Conservation (phyloP, 2,113 vertebrate genomes). For the Elaphurus davidianus region DNA sequence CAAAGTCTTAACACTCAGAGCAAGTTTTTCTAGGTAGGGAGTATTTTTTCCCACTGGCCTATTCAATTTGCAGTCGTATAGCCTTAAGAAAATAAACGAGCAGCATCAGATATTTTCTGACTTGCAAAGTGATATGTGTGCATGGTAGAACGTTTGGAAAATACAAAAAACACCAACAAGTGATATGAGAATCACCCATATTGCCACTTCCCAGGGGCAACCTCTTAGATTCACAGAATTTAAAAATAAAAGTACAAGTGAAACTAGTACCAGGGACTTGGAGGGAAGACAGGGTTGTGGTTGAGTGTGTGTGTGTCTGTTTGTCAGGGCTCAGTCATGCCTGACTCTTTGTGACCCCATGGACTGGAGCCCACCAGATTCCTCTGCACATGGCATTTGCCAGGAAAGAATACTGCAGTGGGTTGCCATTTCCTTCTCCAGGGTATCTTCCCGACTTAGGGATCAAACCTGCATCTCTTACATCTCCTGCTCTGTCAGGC, state of each 20-base stretch:
- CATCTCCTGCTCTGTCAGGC: background rate
- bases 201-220: background rate
- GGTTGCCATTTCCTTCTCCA: background rate
- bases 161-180: background rate
- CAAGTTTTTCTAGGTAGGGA: background rate
- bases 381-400: background rate
- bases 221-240: background rate
- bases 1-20: background rate
- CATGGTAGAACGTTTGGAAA: background rate
- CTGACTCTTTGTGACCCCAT: background rate
- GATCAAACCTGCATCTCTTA: background rate
- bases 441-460: rapidly evolving
- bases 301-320: background rate
- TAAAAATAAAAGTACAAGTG: background rate
- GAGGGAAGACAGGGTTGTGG: background rate
- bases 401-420: background rate
- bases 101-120: background rate
- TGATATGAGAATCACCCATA: background rate
- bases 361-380: background rate
- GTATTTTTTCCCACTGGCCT: background rate
- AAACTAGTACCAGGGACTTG: background rate
- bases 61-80: background rate
- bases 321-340: background rate
- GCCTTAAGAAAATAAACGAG: background rate
- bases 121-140: background rate